Conservation (phyloP, 2,797 vertebrate species). For the Typhlichthys subterraneus region DNA sequence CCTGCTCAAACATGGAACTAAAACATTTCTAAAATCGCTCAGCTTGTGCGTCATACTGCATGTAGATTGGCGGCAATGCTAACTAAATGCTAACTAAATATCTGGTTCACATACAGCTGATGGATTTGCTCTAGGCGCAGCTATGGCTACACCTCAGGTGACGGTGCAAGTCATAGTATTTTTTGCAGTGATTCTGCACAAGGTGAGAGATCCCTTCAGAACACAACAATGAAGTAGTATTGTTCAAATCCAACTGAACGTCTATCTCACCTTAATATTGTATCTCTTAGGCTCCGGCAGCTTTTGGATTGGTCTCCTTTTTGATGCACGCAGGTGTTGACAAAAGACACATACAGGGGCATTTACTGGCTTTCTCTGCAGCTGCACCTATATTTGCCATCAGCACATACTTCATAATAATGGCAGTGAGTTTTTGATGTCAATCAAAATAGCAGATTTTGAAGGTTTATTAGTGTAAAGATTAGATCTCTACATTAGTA, state of each 20-base stretch:
- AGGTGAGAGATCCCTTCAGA: constrained; percentile 65
- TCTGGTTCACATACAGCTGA: constrained; percentile 62
- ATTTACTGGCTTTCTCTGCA: constrained; percentile 77
- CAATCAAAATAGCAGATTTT: not conserved
- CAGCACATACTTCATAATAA: constrained; percentile 74
- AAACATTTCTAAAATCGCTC: too few species aligned
- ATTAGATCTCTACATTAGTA: not conserved
- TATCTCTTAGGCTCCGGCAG: constrained; percentile 71
- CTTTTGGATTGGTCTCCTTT: constrained; percentile 79
- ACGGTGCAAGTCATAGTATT: constrained; percentile 81
- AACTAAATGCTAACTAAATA: not conserved
- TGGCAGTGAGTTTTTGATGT: constrained; percentile 42
- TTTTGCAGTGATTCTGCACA: constrained; percentile 84
- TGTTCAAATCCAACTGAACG: not conserved
- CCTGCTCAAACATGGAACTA: too few species aligned
- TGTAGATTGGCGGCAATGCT: not conserved
- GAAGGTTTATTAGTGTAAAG: not conserved
- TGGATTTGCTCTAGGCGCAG: constrained; percentile 82
- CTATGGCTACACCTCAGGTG: constrained; percentile 77
- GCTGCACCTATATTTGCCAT: constrained; percentile 73
- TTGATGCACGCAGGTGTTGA: constrained; percentile 80
- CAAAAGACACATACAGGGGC: constrained; percentile 71
- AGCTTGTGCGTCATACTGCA: not conserved
- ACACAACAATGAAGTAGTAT: not conserved
- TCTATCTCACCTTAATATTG: not conserved